These are phyloP conservation scores for Limnephilus rhombicus DNA, from an alignment of 2,888 invertebrate species.

Conservation along the genomic window DNA sequence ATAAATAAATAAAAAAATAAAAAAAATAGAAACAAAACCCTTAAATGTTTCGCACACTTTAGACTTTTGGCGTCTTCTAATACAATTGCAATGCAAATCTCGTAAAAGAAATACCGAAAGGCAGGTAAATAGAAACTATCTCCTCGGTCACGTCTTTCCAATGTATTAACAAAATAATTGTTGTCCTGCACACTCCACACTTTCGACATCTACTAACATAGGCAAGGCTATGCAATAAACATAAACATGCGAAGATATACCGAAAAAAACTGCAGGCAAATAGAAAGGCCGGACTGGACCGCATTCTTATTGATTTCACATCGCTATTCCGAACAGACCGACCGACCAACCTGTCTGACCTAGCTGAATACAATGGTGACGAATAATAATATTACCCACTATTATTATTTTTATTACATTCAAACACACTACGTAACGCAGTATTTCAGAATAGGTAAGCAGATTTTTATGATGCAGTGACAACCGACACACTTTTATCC, in stretches of 20 bases:
- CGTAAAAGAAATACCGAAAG: not conserved
- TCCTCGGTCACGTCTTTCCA: not conserved
- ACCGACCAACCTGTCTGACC: conserved; percentile 28
- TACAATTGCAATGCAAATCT: too few species aligned
- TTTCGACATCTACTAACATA: not conserved
- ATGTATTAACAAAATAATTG: not conserved
- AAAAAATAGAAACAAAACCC: too few species aligned
- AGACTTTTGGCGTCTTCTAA: too few species aligned
- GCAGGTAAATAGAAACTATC: not conserved
- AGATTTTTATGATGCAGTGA: not conserved
- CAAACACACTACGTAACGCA: not conserved
- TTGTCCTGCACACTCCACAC: not conserved
- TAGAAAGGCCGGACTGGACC: conserved; percentile 51
- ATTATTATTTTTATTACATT: not conserved
- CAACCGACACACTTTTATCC: too few species aligned
- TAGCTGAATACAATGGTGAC: not conserved
- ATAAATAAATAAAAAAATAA: too few species aligned
- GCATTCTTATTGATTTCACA: conserved; percentile 58
- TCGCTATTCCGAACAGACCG: conserved; percentile 15
- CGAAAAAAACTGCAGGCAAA: conserved; percentile 48
- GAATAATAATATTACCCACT: not conserved
- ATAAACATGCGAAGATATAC: conserved; percentile 22
- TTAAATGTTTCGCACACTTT: too few species aligned
- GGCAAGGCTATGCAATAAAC: conserved; percentile 19
- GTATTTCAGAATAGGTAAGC: not conserved